These are phyloP conservation scores for Diadumene lineata DNA, from an alignment of 92 coral and sea anemone species.

Conservation along the genomic window DNA sequence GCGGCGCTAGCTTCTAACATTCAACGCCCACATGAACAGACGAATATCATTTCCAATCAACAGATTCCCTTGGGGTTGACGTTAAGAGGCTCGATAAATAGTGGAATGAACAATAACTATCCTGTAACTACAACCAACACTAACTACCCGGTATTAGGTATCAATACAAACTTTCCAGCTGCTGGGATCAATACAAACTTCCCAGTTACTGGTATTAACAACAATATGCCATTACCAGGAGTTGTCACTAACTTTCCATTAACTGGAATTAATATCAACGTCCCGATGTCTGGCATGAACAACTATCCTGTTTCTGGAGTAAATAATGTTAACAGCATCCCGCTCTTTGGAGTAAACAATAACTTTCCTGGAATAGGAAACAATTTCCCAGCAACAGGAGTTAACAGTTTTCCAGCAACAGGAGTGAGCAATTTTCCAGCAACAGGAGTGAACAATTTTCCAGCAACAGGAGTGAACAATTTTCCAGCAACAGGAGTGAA, in stretches of 20 bases:
- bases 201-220: not conserved
- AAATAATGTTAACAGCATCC: not conserved
- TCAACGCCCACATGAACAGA: not conserved
- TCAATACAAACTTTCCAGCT: not conserved
- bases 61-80: not conserved
- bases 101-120: not conserved
- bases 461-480: not conserved
- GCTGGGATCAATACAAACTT: not conserved
- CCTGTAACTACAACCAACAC: no score
- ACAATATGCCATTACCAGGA: not conserved
- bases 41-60: not conserved
- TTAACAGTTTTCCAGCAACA: not conserved
- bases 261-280: not conserved
- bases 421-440: not conserved
- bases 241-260: not conserved
- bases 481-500: not conserved
- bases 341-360: not conserved
- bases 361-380: not conserved
- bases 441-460: no score
- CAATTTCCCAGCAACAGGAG: not conserved
- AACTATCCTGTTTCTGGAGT: not conserved
- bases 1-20: not conserved
- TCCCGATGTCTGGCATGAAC: not conserved
- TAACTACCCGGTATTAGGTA: not conserved
- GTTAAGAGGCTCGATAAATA: not conserved